Base-by-base conservation (phyloP, 2,113 vertebrate species). In the Chionomys nivalis region DNA sequence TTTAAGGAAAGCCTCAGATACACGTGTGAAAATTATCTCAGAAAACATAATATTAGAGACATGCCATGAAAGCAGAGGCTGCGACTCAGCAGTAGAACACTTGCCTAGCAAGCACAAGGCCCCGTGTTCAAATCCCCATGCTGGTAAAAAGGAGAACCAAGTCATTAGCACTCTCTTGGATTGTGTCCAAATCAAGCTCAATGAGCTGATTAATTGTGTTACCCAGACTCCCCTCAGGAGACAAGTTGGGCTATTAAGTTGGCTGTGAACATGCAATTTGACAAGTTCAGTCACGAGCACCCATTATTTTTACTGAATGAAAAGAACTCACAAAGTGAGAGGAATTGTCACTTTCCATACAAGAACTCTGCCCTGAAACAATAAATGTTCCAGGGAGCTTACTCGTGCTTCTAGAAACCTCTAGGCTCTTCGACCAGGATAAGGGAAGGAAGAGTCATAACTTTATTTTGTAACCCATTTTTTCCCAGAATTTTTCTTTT, bases 391-490 rank as follows among this genome's bases (percentile, higher is more conserved):
- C 44, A 33, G 81, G 77, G 39, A 63, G 5, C 44, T 93, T 77
- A 72, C n/a, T 82, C 44, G 36, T n/a, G 66, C 14, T n/a, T 81
- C 65, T 73, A n/a, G 36, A 81, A 61, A 19, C 81, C 82, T 87
- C 86, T 73, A 66, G 77, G 63, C 13, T 58, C 42, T 90, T 95
- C 79, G 63, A 39, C 68, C 19, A 63, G 68, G 8, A 12, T 70
- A 63, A 21, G 9, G 39, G 95, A 94, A 66, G 61, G 28, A 93
- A 93, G 33, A 95, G 14, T 21, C 86, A 28, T 49, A 63, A 65
- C 72, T 95, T 82, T 90, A 79, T 94, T 95, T 86, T 94, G 81
- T 73, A 86, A 95, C 47, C 52, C 66, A 92, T 79, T 95, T 79
- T 13, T 82, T 70, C 0, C 23, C 23, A n/a, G 79, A 58, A 7